Percentiles rank a stretch among this genome's conserved stretches.
Conservation (phyloP, 2,797 vertebrate species). For the Calcarius lapponicus region DNA sequence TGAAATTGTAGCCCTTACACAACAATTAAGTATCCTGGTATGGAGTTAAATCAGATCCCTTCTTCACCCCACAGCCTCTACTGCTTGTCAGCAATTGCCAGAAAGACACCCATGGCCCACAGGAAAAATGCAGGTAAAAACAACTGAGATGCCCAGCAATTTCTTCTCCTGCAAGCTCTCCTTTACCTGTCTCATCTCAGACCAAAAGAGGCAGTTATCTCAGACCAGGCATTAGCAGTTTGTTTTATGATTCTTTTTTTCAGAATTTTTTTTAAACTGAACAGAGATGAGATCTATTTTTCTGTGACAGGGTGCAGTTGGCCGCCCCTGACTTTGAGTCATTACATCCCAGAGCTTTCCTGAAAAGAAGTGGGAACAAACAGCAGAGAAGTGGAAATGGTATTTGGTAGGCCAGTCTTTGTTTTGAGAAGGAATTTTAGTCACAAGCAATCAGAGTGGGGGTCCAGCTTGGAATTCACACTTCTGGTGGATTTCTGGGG, state of each 20-base stretch:
- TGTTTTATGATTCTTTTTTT: neutral
- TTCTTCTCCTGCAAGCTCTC: neutral
- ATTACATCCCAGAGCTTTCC: neutral
- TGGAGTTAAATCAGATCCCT: neutral
- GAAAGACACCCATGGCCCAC: neutral
- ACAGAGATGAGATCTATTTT: neutral
- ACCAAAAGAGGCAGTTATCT: no score
- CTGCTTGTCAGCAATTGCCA: neutral
- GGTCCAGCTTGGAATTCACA: neutral
- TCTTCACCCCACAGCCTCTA: neutral
- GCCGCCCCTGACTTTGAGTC: neutral
- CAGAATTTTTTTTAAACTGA: neutral
- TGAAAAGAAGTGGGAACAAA: neutral
- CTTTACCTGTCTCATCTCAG: neutral
- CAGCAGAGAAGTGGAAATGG: neutral
- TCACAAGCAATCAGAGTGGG: neutral
- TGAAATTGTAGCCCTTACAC: neutral
- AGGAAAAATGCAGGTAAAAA: neutral
- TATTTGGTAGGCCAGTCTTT: neutral
- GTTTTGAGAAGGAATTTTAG: neutral
- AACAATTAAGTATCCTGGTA: neutral
- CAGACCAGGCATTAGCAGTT: neutral
- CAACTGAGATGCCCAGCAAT: accelerated
- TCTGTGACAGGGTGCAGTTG: neutral
- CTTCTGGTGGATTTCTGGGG: neutral